Evolutionary conservation across 1,140 invertebrate species (phyloP), one percentile per base, ranked within the genome.

Genomic region (Mizuhopecten yessoensis): DNA sequence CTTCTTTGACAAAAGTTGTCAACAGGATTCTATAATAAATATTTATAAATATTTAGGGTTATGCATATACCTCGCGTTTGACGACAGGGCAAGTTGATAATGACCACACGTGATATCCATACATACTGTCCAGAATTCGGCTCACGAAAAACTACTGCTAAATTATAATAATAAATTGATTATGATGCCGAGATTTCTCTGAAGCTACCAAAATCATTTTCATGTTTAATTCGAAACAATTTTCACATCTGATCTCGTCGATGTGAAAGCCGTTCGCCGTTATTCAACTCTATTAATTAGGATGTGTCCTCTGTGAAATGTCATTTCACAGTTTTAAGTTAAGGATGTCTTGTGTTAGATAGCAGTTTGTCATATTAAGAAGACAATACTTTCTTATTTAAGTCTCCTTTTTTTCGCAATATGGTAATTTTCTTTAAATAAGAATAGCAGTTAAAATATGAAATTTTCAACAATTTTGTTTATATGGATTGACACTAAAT

Each of bases 241-340:
- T 75, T 23, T 75, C 57, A n/a, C 57, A 75, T 75, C 9, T 75
- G n/a, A 0, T 17, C n/a, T 75, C 57, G 57, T 75, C 57, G 57
- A 29, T 75, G 57, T 75, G 57, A 75, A 75, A 75, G 57, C 57
- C 57, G 57, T 75, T 75, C 29, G 57, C 57, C 57, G 57, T 75
- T 75, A 13, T 75, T 75, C 29, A 23, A 75, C 57, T 29, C 29
- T 29, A 23, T 29, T n/a, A 1, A 29, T 75, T 45, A 45, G 17
- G 17, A 10, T 45, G 42, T 45, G 42, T 45, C n/a, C n/a, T 29
- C 57, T 5, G 17, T 75, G 57, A 75, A 29, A 75, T 75, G n/a
- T n/a, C 57, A n/a, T 75, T 75, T 39, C 36, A 39, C 36, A 39
- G 36, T 75, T 75, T 75, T 75, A 75, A n/a, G n/a, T 75, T n/a